Evolutionary conservation across 2,888 invertebrate species (phyloP).

Genomic region (Odontothrips loti): DNA sequence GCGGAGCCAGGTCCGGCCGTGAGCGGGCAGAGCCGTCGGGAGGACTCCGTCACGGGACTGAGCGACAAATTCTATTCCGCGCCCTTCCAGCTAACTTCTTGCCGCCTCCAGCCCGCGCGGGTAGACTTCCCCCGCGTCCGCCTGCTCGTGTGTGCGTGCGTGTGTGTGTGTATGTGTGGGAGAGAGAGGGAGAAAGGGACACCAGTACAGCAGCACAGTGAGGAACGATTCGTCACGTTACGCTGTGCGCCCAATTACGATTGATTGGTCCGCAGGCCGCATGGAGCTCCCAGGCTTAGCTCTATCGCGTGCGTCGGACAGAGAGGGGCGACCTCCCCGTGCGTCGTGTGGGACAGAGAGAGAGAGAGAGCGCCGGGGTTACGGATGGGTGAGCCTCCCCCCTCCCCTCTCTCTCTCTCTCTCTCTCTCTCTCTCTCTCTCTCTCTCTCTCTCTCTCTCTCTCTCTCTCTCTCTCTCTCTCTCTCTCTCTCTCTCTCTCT

Average conservation of each 20-base stretch:
- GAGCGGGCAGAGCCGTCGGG: no score
- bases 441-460: conserved; percentile 1
- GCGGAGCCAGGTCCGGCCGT: no score
- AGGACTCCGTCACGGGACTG: no score
- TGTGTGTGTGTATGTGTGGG: not conserved
- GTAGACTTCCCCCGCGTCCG: no score
- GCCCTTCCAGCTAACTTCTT: no score
- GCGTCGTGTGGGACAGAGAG: not conserved
- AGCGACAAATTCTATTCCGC: no score
- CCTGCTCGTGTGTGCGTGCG: not conserved
- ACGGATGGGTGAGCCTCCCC: not conserved
- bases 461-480: no score
- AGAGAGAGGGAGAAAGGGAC: not conserved
- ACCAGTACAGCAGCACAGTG: no score
- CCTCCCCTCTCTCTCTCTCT: not conserved
- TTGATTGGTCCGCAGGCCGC: not conserved
- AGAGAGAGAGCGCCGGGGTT: not conserved
- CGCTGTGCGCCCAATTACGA: conserved; percentile 1
- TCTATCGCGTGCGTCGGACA: not conserved
- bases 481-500: not conserved
- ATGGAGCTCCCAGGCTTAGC: no score
- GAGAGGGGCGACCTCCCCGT: not conserved
- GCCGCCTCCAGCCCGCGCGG: no score
- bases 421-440: conserved; percentile 1
- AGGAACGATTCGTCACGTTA: not conserved